Evolutionary conservation across 2,888 invertebrate species (phyloP), one percentile per base, ranked within the genome.

Genomic region (Argynnis bischoffii): DNA sequence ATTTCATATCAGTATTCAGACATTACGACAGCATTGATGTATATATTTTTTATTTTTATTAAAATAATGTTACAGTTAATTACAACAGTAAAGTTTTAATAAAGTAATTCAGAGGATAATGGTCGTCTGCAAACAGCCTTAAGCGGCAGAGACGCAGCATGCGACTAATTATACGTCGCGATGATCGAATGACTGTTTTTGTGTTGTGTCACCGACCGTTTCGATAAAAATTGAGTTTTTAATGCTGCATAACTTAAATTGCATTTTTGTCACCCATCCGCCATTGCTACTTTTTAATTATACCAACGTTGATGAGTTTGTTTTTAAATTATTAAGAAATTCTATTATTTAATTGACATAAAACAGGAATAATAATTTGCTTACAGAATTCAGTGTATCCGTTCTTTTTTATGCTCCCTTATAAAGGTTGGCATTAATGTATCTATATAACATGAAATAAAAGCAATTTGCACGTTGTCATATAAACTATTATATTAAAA

Each of bases 211-310:
- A 69, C 71, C 72, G 69, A 67, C 56, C 80, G 79, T 78, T 83
- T 82, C 79, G 80, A 79, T 78, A 69, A 79, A 83, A 86, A 88
- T 88, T 87, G 83, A 84, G 83, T 90, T 90, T 90, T 90, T 90
- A 85, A 83, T 81, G 72, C 75, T 77, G 83, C 83, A 89, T 89
- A 90, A 86, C 87, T 88, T 86, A 91, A 87, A 90, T 90, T 89
- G 90, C 90, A 91, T 90, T 91, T 90, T 91, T 90, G 91, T 89
- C 91, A 90, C 91, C 87, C 76, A 71, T 59, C 59, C 69, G 69
- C 53, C 69, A 63, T 69, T 66, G 59, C 74, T 75, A 74, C 69
- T 78, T 74, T 75, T 78, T 65, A 47, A 61, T 67, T 64, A 35
- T 6, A 60, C 13, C 26, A 2, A 56, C 18, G 13, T 35, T 35